These are phyloP conservation scores for Craseonycteris thonglongyai DNA, from an alignment of 2,113 vertebrate genomes.

Conservation along the genomic window DNA sequence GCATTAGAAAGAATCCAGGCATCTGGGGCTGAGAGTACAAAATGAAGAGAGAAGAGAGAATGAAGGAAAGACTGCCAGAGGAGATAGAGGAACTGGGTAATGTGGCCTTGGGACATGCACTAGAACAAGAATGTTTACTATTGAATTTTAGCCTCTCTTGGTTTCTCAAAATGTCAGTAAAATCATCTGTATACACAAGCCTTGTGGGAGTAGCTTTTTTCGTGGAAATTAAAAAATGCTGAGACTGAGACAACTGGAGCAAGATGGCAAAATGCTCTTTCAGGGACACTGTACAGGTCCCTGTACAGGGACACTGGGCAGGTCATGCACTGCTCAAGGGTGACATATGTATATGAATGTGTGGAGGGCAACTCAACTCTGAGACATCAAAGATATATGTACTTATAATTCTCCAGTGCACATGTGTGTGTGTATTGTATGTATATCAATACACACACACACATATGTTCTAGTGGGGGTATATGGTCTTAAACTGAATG, in stretches of 20 bases:
- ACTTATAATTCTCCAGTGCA: background rate
- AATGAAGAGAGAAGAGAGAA: background rate
- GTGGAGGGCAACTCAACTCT: background rate
- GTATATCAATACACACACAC: no score
- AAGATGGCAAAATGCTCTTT: background rate
- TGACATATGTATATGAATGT: rapidly evolving
- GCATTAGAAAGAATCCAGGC: background rate
- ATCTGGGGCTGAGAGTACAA: background rate
- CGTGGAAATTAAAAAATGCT: background rate
- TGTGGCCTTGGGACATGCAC: rapidly evolving
- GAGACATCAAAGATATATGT: background rate
- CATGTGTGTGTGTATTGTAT: no score
- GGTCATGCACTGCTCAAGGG: background rate
- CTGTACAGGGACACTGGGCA: no score
- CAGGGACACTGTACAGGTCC: background rate
- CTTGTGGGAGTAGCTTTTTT: background rate
- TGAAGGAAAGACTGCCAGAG: background rate
- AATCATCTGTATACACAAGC: background rate
- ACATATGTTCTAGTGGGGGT: no score
- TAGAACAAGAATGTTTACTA: background rate
- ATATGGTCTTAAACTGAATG: background rate
- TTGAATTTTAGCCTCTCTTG: background rate
- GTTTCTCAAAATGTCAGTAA: background rate
- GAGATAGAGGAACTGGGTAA: background rate
- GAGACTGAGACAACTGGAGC: background rate